A percentile compares a stretch with the other conserved stretches of the same genome.
Evolutionary conservation across 2,888 invertebrate species (phyloP).

Genomic region (Melinaea menophilus): DNA sequence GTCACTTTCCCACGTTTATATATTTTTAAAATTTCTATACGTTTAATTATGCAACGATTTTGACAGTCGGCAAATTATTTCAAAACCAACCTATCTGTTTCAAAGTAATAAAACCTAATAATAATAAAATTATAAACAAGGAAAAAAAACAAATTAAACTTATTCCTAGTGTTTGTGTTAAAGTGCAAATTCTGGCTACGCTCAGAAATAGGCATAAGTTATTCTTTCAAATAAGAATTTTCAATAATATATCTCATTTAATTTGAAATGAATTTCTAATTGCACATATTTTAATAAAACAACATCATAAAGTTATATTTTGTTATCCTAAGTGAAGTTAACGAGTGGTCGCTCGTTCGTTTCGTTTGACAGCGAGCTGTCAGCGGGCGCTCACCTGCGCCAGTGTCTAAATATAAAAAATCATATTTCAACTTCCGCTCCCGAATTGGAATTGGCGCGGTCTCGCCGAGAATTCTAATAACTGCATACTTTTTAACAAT

Average conservation of each 20-base stretch:
- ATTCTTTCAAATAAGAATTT: too few relatives aligned
- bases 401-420: conserved; percentile 71
- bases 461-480: conserved; percentile 36
- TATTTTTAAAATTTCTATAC: conserved; percentile 43
- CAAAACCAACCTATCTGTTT: conserved; percentile 13
- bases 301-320: neutral
- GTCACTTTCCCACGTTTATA: conserved; percentile 52
- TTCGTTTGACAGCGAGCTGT: conserved; percentile 52
- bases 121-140: conserved; percentile 32
- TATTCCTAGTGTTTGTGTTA: too few relatives aligned
- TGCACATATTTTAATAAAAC: too few relatives aligned
- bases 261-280: too few relatives aligned
- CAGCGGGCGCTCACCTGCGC: conserved; percentile 69
- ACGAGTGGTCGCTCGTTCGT: conserved; percentile 36
- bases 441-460: conserved; percentile 70
- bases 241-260: too few relatives aligned
- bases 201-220: too few relatives aligned
- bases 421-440: conserved; percentile 75
- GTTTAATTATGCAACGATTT: conserved; percentile 36
- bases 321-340: conserved; percentile 47
- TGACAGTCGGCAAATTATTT: conserved; percentile 52
- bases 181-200: too few relatives aligned
- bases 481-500: conserved; percentile 12
- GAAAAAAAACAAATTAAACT: too few relatives aligned
- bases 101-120: conserved; percentile 28